Percentiles rank a stretch among this genome's conserved stretches.
Evolutionary conservation across 2,888 invertebrate genomes (phyloP).

Genomic region (Apodemia duryi): DNA sequence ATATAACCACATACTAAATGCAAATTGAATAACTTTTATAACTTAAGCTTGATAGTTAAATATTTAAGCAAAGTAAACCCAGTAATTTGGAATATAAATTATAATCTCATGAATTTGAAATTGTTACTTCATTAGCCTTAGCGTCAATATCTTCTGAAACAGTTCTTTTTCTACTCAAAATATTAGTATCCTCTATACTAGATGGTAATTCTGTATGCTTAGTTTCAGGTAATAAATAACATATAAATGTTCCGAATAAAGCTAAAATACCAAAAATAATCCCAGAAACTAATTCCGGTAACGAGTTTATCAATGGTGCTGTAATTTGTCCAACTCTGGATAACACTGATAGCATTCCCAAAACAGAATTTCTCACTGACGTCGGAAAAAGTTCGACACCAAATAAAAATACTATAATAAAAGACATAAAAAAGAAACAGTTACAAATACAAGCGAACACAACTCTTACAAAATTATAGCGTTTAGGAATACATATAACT

Average conservation of each 20-base stretch:
- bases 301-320: conserved; percentile 85
- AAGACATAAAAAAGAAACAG: conserved; percentile 87
- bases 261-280: conserved; percentile 83
- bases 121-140: conserved; percentile 12
- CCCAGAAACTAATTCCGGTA: conserved; percentile 52
- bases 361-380: conserved; percentile 88
- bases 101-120: conserved; percentile 8
- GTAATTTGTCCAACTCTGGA: conserved; percentile 89
- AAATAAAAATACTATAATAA: conserved; percentile 90
- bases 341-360: conserved; percentile 88
- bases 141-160: conserved; percentile 21
- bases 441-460: conserved; percentile 84
- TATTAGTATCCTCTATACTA: conserved; percentile 47
- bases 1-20: background rate
- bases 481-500: conserved; percentile 42
- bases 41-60: no score
- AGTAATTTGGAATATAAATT: background rate
- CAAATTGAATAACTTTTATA: background rate
- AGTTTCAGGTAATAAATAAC: conserved; percentile 82
- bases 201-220: conserved; percentile 54
- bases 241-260: conserved; percentile 80
- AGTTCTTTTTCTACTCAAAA: conserved; percentile 31
- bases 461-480: conserved; percentile 66
- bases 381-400: conserved; percentile 93
- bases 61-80: no score